Percentiles rank a stretch among this genome's conserved stretches.
phyloP scores from a whole-genome alignment of 2,113 vertebrate species.

The Prietella phreatophila region DNA sequence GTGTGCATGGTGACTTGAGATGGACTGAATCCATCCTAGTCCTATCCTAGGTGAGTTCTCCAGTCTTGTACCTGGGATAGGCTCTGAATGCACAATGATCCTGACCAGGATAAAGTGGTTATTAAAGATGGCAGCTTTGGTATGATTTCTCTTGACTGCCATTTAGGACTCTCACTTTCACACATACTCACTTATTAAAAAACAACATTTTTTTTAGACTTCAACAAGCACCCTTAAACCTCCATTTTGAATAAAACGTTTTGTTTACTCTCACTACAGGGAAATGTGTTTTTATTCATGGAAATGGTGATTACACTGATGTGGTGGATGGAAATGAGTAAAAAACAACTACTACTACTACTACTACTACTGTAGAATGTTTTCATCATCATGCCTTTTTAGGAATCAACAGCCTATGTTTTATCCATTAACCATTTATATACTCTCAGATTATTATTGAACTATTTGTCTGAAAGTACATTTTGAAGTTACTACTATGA shows the following conservation, averaged over 20 bases:
- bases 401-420: not conserved
- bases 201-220: not conserved
- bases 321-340: not conserved
- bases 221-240: not conserved
- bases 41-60: not conserved
- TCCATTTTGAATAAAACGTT: not conserved
- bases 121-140: too few relatives aligned
- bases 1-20: not conserved
- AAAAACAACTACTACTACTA: too few relatives aligned
- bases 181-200: not conserved
- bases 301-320: not conserved
- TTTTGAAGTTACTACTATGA: not conserved
- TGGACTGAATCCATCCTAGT: too few relatives aligned
- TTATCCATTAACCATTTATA: not conserved
- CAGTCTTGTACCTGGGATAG: not conserved
- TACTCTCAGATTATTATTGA: not conserved
- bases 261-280: not conserved
- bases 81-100: not conserved
- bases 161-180: not conserved
- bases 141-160: not conserved
- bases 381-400: not conserved
- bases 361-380: not conserved
- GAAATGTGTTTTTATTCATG: not conserved
- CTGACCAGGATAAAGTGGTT: not conserved
- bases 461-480: not conserved